phyloP scores from a whole-genome alignment of 2,888 invertebrate species.

The Resseliella maxima region DNA sequence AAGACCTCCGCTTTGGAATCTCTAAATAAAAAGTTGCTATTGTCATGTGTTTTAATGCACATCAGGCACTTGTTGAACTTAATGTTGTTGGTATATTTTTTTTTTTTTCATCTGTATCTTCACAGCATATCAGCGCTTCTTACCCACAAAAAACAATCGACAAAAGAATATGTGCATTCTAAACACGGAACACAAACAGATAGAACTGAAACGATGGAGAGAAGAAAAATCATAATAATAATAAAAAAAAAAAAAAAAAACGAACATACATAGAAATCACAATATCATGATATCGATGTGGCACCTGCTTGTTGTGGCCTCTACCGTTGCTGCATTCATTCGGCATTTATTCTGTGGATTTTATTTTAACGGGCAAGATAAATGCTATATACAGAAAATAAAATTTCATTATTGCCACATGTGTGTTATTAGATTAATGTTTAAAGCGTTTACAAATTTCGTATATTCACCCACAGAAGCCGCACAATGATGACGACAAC shows the following conservation, averaged over 20 bases:
- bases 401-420: slow-evolving; percentile 8
- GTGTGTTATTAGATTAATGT: background rate
- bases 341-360: background rate
- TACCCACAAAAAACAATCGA: too few relatives aligned
- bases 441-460: background rate
- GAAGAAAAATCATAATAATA: background rate
- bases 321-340: background rate
- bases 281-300: background rate
- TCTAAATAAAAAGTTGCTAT: background rate
- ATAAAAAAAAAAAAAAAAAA: background rate
- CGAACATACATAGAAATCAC: background rate
- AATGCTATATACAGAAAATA: slow-evolving; percentile 14
- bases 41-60: slow-evolving; percentile 12
- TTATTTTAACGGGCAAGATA: slow-evolving; percentile 4
- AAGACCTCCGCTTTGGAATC: background rate
- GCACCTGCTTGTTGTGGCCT: background rate
- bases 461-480: background rate
- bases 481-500: too few relatives aligned
- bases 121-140: too few relatives aligned
- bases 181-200: background rate
- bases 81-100: background rate
- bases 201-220: too few relatives aligned
- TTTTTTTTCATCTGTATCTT: too few relatives aligned
- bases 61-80: background rate
- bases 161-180: background rate